Evolutionary conservation across 2,113 vertebrate species (phyloP).

Genomic region (Eptatretus burgeri): DNA sequence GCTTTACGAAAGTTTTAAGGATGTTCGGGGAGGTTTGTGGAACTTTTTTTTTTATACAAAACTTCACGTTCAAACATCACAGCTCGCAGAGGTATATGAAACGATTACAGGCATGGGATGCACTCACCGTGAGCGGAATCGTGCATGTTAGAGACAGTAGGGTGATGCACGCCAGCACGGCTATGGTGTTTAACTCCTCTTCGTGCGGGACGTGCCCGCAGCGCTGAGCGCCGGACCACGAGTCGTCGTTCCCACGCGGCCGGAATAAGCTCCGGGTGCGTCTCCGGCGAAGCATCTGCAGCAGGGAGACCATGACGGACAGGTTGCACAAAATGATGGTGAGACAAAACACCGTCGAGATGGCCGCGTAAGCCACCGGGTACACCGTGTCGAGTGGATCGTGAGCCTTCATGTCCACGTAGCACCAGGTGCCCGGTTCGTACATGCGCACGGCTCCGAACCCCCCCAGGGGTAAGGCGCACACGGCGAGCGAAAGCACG

Average conservation of each 20-base stretch:
- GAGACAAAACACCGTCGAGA: conserved; percentile 21
- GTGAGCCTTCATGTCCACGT: conserved; percentile 18
- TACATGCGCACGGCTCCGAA: conserved; percentile 19
- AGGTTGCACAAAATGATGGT: conserved; percentile 24
- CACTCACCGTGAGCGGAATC: conserved; percentile 1
- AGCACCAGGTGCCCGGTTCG: conserved; percentile 34
- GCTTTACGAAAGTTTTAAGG: too few relatives aligned
- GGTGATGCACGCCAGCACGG: background rate
- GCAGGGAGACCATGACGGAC: conserved; percentile 25
- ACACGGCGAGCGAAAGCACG: conserved; percentile 19
- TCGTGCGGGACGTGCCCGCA: background rate
- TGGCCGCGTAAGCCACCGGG: conserved; percentile 24
- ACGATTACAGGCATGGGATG: background rate
- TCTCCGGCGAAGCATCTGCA: conserved; percentile 15
- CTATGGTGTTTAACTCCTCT: conserved; percentile 3
- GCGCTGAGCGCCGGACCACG: background rate
- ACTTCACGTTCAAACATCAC: too few relatives aligned
- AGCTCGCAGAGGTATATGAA: too few relatives aligned
- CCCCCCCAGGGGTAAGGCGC: conserved; percentile 20
- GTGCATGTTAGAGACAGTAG: background rate
- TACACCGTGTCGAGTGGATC: conserved; percentile 14
- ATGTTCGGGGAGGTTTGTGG: too few relatives aligned
- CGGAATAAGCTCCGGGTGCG: background rate
- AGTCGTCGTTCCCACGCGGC: background rate
- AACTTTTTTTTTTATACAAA: too few relatives aligned